Evolutionary conservation across 2,113 vertebrate species (phyloP).

Genomic region (Dolichallabes microphthalmus): DNA sequence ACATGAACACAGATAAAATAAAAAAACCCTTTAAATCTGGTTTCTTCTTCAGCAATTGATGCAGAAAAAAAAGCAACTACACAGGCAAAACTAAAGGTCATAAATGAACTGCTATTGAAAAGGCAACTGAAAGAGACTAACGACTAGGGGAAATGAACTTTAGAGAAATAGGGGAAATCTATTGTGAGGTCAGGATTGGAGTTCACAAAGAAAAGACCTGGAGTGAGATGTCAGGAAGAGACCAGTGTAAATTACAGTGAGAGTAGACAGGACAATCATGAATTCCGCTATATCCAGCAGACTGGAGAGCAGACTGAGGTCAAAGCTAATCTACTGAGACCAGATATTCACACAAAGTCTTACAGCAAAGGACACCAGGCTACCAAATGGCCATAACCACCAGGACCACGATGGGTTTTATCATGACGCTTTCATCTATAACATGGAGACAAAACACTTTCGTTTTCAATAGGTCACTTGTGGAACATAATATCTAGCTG

Average conservation of each 20-base stretch:
- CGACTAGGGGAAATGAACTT: background rate
- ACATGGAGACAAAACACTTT: background rate
- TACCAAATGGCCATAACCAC: background rate
- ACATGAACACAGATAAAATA: conserved; percentile 9
- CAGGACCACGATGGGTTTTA: background rate
- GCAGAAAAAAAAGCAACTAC: conserved; percentile 26
- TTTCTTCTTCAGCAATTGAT: conserved; percentile 30
- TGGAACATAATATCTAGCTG: background rate
- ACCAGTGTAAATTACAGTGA: conserved; percentile 31
- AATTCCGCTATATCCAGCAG: background rate
- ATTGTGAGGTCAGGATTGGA: background rate
- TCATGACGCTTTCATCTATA: background rate
- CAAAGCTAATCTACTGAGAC: conserved; percentile 1
- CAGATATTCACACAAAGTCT: background rate
- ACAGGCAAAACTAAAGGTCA: conserved; percentile 6
- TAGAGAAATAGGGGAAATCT: background rate
- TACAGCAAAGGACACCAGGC: background rate
- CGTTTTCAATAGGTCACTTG: background rate
- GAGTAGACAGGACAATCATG: conserved; percentile 25
- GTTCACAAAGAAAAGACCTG: background rate
- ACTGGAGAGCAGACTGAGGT: conserved; percentile 5
- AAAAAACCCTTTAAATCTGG: conserved; percentile 38
- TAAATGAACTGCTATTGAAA: conserved; percentile 8
- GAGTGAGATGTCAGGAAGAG: background rate
- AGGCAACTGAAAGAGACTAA: background rate